Base-by-base conservation (phyloP, 2,797 vertebrate genomes). In the Tauraco hartlaubi region DNA sequence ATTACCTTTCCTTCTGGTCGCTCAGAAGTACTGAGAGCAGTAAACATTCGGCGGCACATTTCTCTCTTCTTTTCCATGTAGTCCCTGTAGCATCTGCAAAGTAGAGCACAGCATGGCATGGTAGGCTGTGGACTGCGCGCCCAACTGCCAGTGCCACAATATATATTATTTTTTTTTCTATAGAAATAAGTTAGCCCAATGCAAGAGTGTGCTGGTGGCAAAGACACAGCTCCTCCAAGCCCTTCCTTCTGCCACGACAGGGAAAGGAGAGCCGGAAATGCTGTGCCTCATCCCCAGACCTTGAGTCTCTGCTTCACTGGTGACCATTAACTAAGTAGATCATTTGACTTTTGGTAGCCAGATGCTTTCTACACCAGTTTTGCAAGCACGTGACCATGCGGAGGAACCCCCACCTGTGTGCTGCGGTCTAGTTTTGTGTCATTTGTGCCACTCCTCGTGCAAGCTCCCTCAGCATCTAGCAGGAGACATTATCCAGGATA, bases 1-100 rank as follows among this genome's bases (percentile, higher is more conserved):
- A 10, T 90, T 96, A 98, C 98, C 97, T 98, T 96, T 52, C 78
- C 15, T 91, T 48, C 58, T 92, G 48, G 62, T 96, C 59, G 96
- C 15, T 6, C 26, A 6, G 80, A 25, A 19, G 96, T 78, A 26
- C 41, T 86, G 48, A 52, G 69, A 31, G 81, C 2, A 20, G 83
- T 69, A 68, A 98, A 98, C 98, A 98, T 98, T 13, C 95, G 96
- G 93, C 85, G 76, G 86, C 97, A 98, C 97, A 98, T 98, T 56
- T 98, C 96, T 35, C 95, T 98, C 94, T 98, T 95, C 89, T 91
- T 94, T 17, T 96, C 86, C 79, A 62, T 4, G 61, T 97, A 98
- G 58, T 96, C 82, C 56, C 43, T 88, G 91, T 98, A 98, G 82
- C 39, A 97, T 15, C 98, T 98, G 95, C 33, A 90, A 80, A 86